phyloP scores from a whole-genome alignment of 2,113 vertebrate genomes.

The Mionectes macconnelli region DNA sequence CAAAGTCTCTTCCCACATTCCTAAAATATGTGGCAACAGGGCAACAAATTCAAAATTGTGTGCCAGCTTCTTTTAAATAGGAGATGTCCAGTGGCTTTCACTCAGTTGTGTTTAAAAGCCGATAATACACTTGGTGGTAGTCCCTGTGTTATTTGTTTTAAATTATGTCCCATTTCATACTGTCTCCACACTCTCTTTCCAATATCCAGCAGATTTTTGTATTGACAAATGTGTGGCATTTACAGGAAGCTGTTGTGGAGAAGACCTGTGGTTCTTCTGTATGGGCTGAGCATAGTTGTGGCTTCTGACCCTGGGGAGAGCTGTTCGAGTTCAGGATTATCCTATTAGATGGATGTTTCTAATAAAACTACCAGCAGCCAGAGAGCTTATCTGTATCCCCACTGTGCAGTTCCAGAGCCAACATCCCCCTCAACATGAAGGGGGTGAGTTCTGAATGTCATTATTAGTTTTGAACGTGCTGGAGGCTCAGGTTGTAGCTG shows the following conservation, averaged over 20 bases:
- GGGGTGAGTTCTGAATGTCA: neutral
- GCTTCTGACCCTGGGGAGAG: constrained; percentile 1
- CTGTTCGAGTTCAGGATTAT: constrained; percentile 20
- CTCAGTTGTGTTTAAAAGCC: neutral
- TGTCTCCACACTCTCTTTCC: neutral
- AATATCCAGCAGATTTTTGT: constrained; percentile 4
- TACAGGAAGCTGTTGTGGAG: neutral
- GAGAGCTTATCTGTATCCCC: neutral
- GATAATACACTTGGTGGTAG: neutral
- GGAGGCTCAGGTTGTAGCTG: neutral
- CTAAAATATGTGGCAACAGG: neutral
- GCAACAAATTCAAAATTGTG: neutral
- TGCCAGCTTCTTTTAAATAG: neutral
- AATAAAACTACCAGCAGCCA: neutral
- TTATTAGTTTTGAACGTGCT: rapidly evolving
- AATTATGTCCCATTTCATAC: neutral
- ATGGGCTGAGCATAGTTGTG: neutral
- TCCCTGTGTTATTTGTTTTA: neutral
- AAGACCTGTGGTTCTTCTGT: constrained; percentile 8
- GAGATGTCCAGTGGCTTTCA: neutral
- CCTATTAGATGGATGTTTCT: constrained; percentile 17
- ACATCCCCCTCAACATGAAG: neutral
- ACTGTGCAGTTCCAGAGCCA: neutral
- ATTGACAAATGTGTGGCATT: constrained; percentile 1
- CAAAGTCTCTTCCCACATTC: neutral